These are phyloP conservation scores for Pseudachorutes palmiensis DNA, from an alignment of 1,140 invertebrate genomes.

Conservation along the genomic window DNA sequence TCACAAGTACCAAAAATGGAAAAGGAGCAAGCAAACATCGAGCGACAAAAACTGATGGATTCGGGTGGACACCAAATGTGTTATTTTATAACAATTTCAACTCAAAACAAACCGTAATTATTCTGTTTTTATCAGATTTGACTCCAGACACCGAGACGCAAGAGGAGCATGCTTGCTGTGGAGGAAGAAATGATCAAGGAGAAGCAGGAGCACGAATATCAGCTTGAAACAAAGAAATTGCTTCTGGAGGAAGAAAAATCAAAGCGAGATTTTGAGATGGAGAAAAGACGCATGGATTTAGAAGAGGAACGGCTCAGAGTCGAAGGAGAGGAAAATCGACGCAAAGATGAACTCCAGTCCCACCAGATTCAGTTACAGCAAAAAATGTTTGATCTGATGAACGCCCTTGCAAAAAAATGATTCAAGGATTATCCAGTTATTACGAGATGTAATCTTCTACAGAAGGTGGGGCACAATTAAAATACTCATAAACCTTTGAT, in stretches of 20 bases:
- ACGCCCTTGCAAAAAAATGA: slow-evolving; percentile 1
- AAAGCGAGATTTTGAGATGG: background rate
- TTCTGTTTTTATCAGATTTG: too few species aligned
- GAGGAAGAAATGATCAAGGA: background rate
- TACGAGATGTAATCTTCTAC: background rate
- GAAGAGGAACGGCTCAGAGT: background rate
- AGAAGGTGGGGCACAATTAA: background rate
- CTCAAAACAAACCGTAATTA: too few species aligned
- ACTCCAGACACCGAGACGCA: too few species aligned
- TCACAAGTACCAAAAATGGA: too few species aligned
- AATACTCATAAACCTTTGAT: slow-evolving; percentile 15
- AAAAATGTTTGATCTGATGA: background rate
- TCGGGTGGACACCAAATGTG: too few species aligned
- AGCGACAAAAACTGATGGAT: too few species aligned
- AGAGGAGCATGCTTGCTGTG: too few species aligned
- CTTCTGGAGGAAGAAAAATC: background rate
- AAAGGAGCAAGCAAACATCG: too few species aligned
- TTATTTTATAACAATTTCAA: too few species aligned
- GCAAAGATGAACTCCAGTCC: background rate
- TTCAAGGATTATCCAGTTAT: background rate
- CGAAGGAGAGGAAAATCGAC: background rate
- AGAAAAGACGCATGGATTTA: background rate
- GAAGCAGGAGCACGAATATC: background rate
- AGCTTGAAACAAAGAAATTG: background rate
- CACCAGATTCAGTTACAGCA: background rate